A percentile compares a stretch with the other conserved stretches of the same genome.
Evolutionary conservation across 1,140 invertebrate species (phyloP).

Genomic region (Drusus annulatus): DNA sequence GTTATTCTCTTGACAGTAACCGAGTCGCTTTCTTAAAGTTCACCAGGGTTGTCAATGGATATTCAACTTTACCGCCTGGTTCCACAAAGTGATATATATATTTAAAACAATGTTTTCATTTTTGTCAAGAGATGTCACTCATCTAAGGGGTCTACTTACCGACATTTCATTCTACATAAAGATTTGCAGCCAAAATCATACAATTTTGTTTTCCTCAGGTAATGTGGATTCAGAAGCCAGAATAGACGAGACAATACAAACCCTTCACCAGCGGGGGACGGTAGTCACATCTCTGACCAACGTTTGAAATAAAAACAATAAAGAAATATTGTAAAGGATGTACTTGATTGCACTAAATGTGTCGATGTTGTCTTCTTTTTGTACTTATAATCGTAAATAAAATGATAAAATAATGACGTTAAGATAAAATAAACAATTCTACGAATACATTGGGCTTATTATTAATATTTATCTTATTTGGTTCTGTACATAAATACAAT

Average conservation of each 20-base stretch:
- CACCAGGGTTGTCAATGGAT: no score
- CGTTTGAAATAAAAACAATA: constrained; percentile 11
- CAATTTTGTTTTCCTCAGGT: constrained; percentile 32
- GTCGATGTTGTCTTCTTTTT: constrained; percentile 15
- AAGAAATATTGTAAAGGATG: constrained; percentile 14
- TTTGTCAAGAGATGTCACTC: background rate
- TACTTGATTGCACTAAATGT: constrained; percentile 2
- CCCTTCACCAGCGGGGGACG: constrained; percentile 3
- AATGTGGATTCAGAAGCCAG: constrained; percentile 40
- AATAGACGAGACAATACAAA: constrained; percentile 33
- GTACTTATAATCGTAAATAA: constrained; percentile 37
- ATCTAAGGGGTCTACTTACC: no score
- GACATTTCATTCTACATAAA: no score
- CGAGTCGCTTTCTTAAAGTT: no score
- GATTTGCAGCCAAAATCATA: no score
- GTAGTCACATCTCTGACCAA: constrained; percentile 4
- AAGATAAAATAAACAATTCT: constrained; percentile 19
- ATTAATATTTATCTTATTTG: constrained; percentile 6
- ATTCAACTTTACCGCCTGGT: no score
- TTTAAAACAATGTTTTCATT: background rate
- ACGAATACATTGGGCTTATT: background rate
- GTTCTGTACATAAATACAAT: background rate
- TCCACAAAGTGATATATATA: no score
- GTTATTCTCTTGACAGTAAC: no score
- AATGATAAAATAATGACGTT: constrained; percentile 24